A percentile compares a stretch with the other conserved stretches of the same genome.
phyloP scores from a whole-genome alignment of 2,888 invertebrate species.

The Electrophaes corylata region DNA sequence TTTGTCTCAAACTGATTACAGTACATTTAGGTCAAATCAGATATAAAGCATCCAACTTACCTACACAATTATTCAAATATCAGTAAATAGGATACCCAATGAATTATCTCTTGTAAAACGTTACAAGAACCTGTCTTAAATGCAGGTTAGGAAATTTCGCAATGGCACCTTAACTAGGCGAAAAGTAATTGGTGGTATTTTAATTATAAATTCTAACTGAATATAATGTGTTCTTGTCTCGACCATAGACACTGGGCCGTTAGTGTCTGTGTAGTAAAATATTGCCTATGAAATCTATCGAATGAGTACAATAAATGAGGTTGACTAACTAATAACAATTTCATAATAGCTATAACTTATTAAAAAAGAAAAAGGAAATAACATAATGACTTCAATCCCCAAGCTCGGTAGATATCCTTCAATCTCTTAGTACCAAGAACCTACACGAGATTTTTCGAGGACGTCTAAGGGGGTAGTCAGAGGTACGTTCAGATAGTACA shows the following conservation, averaged over 20 bases:
- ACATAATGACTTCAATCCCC: too few species aligned
- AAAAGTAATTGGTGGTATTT: conserved; percentile 51
- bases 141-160: conserved; percentile 49
- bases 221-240: conserved; percentile 35
- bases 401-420: too few species aligned
- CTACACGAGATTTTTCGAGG: too few species aligned
- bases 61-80: conserved; percentile 24
- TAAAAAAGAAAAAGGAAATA: too few species aligned
- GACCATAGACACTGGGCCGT: conserved; percentile 17
- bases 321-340: background rate
- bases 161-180: conserved; percentile 48
- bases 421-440: too few species aligned
- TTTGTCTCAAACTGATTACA: conserved; percentile 2
- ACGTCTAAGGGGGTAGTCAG: too few species aligned
- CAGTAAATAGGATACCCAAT: conserved; percentile 17
- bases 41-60: conserved; percentile 11
- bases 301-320: background rate
- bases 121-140: conserved; percentile 31
- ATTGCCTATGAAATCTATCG: conserved; percentile 8
- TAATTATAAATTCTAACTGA: conserved; percentile 47
- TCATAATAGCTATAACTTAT: background rate
- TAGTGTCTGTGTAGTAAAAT: conserved; percentile 12
- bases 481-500: too few species aligned
- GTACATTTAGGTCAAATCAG: conserved; percentile 16
- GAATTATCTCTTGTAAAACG: conserved; percentile 17